phyloP scores from a whole-genome alignment of 2,113 vertebrate genomes.

The Upupa epops region DNA sequence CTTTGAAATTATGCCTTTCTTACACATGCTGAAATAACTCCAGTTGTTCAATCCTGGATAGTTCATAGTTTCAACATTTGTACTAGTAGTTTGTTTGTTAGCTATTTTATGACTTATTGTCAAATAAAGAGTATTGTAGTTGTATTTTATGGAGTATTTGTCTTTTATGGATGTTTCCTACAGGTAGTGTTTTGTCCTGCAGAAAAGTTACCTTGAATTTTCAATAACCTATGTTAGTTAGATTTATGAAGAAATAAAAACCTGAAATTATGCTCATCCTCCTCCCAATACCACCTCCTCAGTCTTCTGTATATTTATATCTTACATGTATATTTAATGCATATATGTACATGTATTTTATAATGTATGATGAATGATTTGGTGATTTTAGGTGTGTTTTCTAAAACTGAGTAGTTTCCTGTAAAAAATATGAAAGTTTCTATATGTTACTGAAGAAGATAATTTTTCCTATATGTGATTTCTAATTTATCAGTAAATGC shows the following conservation, averaged over 20 bases:
- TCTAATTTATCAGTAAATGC: too few relatives aligned
- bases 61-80: not conserved
- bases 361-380: too few relatives aligned
- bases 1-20: not conserved
- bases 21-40: not conserved
- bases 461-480: too few relatives aligned
- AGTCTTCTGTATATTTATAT: too few relatives aligned
- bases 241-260: not conserved
- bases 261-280: not conserved
- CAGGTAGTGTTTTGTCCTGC: not conserved
- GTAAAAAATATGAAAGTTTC: too few relatives aligned
- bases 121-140: not conserved
- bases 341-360: too few relatives aligned
- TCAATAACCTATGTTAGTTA: not conserved
- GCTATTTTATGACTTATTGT: not conserved
- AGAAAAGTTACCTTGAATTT: not conserved
- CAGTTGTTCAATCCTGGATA: not conserved
- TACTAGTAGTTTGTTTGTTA: not conserved
- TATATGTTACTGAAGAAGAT: too few relatives aligned
- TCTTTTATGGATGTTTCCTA: not conserved
- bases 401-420: too few relatives aligned
- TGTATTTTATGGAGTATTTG: not conserved
- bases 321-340: too few relatives aligned
- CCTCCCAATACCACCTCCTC: not conserved
- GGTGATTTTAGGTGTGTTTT: too few relatives aligned